Evolutionary conservation across 2,888 invertebrate genomes (phyloP).

Genomic region (Thysanoteuthis rhombus): DNA sequence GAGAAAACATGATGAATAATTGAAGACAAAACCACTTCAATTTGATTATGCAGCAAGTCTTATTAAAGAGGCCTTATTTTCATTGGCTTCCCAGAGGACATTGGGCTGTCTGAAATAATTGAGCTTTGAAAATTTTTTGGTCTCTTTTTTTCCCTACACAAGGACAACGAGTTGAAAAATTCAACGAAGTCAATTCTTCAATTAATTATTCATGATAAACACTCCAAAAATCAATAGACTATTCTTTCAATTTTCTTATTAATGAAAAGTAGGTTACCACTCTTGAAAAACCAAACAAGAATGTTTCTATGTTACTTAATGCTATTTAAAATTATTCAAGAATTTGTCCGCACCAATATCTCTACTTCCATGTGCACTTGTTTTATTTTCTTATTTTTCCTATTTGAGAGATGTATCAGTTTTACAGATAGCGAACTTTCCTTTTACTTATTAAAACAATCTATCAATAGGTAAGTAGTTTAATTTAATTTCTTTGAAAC

Average conservation of each 20-base stretch:
- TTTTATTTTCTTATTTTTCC: no score
- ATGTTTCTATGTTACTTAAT: neutral
- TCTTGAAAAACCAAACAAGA: neutral
- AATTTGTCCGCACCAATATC: neutral
- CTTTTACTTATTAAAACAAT: no score
- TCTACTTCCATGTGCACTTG: no score
- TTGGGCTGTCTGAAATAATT: neutral
- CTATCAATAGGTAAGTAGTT: no score
- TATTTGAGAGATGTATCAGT: no score
- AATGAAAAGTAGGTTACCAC: neutral
- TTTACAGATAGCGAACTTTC: no score
- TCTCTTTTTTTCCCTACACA: neutral
- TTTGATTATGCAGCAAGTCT: neutral
- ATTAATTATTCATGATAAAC: constrained; percentile 12
- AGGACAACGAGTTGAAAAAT: neutral
- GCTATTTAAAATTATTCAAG: neutral
- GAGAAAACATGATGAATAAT: neutral
- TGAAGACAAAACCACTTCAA: neutral
- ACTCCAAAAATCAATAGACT: neutral
- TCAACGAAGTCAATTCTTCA: neutral
- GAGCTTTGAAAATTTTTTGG: neutral
- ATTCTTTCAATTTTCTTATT: neutral
- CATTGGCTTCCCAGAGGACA: neutral
- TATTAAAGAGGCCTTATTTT: neutral
- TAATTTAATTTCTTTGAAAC: no score